Evolutionary conservation across 2,113 vertebrate species (phyloP).

Genomic region (Cottus gobio): DNA sequence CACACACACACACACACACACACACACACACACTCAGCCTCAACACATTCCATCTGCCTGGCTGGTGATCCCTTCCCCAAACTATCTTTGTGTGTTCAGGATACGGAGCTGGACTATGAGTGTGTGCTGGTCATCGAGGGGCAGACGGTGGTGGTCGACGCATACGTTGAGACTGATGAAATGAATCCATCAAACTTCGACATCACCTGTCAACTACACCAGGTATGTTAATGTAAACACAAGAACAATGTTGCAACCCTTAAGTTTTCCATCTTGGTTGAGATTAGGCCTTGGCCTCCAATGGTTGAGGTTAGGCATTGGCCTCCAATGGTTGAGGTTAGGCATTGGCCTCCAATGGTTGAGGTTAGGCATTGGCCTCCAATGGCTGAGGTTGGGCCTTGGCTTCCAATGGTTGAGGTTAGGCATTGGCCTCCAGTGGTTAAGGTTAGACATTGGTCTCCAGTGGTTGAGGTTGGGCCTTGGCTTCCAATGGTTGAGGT

Average conservation of each 20-base stretch:
- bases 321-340: too few species aligned
- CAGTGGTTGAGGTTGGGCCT: too few species aligned
- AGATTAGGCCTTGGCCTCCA: not conserved
- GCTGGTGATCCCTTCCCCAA: not conserved
- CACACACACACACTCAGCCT: not conserved
- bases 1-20: not conserved
- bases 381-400: too few species aligned
- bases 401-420: too few species aligned
- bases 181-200: slow-evolving; percentile 85
- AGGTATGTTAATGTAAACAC: slow-evolving; percentile 79
- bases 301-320: too few species aligned
- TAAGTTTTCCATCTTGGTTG: not conserved
- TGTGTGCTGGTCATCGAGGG: slow-evolving; percentile 94
- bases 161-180: slow-evolving; percentile 86
- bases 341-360: too few species aligned
- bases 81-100: slow-evolving; percentile 78
- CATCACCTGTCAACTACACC: slow-evolving; percentile 90
- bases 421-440: too few species aligned
- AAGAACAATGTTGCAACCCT: not conserved
- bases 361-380: too few species aligned
- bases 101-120: slow-evolving; percentile 88
- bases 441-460: too few species aligned
- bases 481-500: too few species aligned
- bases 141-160: slow-evolving; percentile 89
- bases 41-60: not conserved